phyloP scores from a whole-genome alignment of 2,888 invertebrate genomes.

The Bembecia ichneumoniformis region DNA sequence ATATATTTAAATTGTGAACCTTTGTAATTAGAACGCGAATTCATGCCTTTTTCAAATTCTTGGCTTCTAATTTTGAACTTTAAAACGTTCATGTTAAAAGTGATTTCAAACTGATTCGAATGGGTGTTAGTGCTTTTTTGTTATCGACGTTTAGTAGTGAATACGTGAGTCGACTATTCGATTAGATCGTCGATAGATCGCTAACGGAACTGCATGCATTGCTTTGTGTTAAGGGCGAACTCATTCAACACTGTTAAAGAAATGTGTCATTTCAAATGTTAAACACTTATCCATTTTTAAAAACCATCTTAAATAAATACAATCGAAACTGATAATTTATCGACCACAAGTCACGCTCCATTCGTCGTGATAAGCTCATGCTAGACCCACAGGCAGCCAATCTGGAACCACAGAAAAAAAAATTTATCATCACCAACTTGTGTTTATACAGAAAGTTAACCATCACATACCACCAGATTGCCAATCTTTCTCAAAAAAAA shows the following conservation, averaged over 20 bases:
- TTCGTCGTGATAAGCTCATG: background rate
- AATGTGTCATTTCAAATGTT: too few relatives aligned
- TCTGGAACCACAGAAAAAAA: too few relatives aligned
- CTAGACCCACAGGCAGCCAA: background rate
- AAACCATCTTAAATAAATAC: too few relatives aligned
- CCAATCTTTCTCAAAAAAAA: too few relatives aligned
- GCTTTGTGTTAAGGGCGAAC: background rate
- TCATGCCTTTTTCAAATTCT: background rate
- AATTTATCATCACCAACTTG: too few relatives aligned
- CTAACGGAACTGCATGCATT: conserved; percentile 43
- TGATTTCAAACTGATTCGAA: background rate
- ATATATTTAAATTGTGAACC: background rate
- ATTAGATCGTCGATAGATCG: conserved; percentile 40
- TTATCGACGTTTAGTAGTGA: background rate
- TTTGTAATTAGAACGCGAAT: background rate
- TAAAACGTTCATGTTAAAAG: background rate
- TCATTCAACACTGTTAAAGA: too few relatives aligned
- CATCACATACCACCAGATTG: too few relatives aligned
- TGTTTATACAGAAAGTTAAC: too few relatives aligned
- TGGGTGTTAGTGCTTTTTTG: background rate
- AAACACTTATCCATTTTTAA: too few relatives aligned
- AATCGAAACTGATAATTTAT: background rate
- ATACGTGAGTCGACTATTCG: conserved; percentile 42
- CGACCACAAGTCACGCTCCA: background rate
- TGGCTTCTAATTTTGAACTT: background rate